Evolutionary conservation across 2,113 vertebrate genomes (phyloP).

Genomic region (Dromaius novaehollandiae): DNA sequence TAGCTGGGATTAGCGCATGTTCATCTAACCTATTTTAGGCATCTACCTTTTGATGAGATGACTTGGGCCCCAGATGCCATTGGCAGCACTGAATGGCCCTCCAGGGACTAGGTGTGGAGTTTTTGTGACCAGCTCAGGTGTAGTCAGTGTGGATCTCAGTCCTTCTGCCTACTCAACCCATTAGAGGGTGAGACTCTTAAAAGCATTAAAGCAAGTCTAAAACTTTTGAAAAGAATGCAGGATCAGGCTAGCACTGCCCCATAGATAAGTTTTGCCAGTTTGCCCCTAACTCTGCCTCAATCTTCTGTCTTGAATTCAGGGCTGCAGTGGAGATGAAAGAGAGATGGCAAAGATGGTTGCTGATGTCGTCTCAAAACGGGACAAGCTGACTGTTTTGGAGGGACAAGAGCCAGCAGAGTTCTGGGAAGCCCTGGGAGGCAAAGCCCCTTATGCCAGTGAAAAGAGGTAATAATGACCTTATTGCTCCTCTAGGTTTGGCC

Average conservation of each 20-base stretch:
- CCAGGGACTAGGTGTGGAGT: background rate
- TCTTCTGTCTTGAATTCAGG: constrained; percentile 69
- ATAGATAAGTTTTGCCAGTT: background rate
- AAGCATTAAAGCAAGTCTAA: background rate
- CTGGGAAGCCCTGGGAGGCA: constrained; percentile 90
- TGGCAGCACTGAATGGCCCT: background rate
- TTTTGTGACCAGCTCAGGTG: background rate
- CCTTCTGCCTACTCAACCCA: background rate
- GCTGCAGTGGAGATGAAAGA: constrained; percentile 90
- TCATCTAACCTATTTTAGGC: background rate
- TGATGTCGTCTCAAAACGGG: constrained; percentile 81
- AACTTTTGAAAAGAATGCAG: background rate
- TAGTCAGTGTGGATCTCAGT: background rate
- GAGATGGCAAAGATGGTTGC: constrained; percentile 86
- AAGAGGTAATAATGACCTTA: constrained; percentile 79
- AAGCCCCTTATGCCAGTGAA: constrained; percentile 85
- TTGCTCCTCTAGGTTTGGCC: background rate
- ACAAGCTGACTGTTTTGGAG: constrained; percentile 88
- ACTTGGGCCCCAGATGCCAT: background rate
- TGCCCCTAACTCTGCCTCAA: background rate
- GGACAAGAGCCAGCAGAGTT: constrained; percentile 90
- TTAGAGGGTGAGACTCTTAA: background rate
- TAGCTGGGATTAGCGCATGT: background rate
- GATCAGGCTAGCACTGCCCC: background rate
- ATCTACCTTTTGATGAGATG: background rate